Conservation (phyloP, 2,888 invertebrate species). For the Euzetes globulus region DNA sequence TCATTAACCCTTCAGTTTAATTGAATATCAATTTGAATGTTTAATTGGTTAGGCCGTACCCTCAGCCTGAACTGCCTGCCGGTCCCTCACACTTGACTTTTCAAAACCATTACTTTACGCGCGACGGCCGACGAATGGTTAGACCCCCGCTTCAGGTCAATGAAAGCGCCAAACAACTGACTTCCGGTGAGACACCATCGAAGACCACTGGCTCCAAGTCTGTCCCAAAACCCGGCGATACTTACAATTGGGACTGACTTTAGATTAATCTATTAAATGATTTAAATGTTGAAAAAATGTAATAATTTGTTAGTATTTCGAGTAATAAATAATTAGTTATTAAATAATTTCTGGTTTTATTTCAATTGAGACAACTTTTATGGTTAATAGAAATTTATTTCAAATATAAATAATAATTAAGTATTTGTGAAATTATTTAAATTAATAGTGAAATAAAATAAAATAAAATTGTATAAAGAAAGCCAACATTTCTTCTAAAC, state of each 20-base stretch:
- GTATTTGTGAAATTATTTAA: too few relatives aligned
- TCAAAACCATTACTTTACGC: constrained; percentile 71
- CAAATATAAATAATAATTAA: background rate
- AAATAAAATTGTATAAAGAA: background rate
- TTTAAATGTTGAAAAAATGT: background rate
- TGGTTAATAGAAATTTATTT: background rate
- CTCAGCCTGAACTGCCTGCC: constrained; percentile 69
- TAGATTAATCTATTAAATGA: background rate
- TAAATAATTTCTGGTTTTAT: background rate
- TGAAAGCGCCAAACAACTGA: background rate
- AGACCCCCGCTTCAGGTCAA: constrained; percentile 56
- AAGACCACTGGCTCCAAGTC: background rate
- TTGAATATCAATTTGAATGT: background rate
- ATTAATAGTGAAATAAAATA: background rate
- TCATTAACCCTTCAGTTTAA: background rate
- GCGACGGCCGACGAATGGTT: constrained; percentile 75
- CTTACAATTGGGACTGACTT: background rate
- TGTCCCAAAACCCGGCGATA: background rate
- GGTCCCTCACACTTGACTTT: constrained; percentile 71
- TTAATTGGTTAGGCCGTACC: constrained; percentile 59
- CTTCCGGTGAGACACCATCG: background rate
- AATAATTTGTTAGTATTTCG: too few relatives aligned
- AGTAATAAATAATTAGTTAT: background rate
- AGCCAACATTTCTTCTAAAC: background rate
- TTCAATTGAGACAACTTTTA: background rate